Base-by-base conservation (phyloP, 2,113 vertebrate genomes). In the Melozone crissalis region DNA sequence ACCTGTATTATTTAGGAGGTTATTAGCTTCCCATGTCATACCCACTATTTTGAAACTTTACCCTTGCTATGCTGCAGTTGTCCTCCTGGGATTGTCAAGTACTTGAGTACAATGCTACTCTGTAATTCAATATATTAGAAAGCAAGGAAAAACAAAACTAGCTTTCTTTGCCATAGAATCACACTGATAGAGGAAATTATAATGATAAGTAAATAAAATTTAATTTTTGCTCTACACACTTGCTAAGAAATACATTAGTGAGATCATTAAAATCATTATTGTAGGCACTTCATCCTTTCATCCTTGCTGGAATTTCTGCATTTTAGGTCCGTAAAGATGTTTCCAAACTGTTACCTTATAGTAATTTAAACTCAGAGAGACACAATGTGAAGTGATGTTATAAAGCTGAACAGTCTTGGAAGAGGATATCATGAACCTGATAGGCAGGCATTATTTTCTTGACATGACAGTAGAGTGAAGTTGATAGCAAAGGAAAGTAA, bases 221-320 rank as follows among this genome's bases (percentile, higher is more conserved):
- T 91, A 6, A 85, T 95, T 95, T 79, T 63, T 46, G 1, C 44
- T 47, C 17, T 91, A 74, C 72, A 62, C 23, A 61, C 16, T 76
- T 46, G 58, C 49, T 90, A 94, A 91, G 47, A 96, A 69, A 84
- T 77, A 81, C n/a, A 55, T 87, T 84, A 75, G n/a, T 58, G 27
- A 81, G 37, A 69, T 22, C 16, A 81, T 85, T 96, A 71, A 90
- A 79, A 83, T 35, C 4, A 52, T 84, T 88, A 90, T 54, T 83
- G 11, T 63, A 66, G 41, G 54, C 7, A 58, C 13, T 65, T 87
- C 66, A 20, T 57, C 44, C 55, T 57, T 92, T 73, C 59, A 79
- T 20, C 31, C 30, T 84, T 87, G 35, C 15, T 80, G 58, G 87
- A 91, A 87, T 15, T 61, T 82, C 39, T 67, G 9, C 21, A 19